Base-by-base conservation (phyloP, 2,113 vertebrate species). In the Apus apus region DNA sequence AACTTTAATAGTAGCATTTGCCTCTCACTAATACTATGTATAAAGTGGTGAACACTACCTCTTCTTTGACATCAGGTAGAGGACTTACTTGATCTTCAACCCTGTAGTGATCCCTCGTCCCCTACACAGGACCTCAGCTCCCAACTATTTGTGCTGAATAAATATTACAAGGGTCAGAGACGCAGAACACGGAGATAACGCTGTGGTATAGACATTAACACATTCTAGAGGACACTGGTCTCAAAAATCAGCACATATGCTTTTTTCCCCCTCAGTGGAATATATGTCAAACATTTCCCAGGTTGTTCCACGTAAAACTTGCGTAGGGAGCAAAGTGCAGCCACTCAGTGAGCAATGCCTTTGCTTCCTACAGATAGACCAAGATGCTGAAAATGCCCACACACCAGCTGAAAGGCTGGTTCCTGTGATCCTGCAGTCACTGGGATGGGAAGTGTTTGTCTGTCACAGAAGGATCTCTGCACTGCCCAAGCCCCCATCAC, bases 81-180 rank as follows among this genome's bases (percentile, higher is more conserved):
- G 54, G 56, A 64, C 17, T 54, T 89, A 72, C 71, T 53, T 57
- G 27, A 88, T 77, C 64, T 87, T 91, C 80, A 85, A 7, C 73
- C 93, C 46, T 36, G 29, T 22, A 62, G 40, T 7, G 34, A 81
- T 43, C 21, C 16, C 72, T 79, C 46, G 36, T 70, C 34, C 80
- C 86, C 57, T 65, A 29, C 9, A 8, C 30, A 53, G 58, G 68
- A 85, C 51, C 76, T 83, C 89, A 61, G 66, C 61, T 82, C 62
- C 60, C 80, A 90, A 22, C 84, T 64, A 7, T 53, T 87, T 79
- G 65, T 79, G 68, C 72, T 46, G 50, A 36, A 79, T 50, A 86
- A 93, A 61, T 43, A 78, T 76, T 45, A n/a, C 91, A 88, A 89
- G 64, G 82, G 79, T 89, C 93, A 94, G 70, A 91, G 78, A n/a